Percentiles rank a stretch among this genome's conserved stretches.
phyloP scores from a whole-genome alignment of 2,888 invertebrate species.

The Melinopterus prodromus region DNA sequence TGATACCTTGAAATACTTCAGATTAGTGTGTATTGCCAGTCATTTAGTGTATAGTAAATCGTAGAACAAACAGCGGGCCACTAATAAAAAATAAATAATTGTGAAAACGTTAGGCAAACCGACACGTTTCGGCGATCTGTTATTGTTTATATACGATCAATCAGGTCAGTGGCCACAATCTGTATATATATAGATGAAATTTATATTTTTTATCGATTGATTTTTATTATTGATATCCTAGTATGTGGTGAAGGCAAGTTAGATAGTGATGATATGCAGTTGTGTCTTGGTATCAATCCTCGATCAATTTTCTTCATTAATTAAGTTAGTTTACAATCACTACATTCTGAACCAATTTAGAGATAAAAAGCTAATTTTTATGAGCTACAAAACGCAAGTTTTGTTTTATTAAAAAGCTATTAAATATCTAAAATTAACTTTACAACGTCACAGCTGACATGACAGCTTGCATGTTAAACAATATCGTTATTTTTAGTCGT shows the following conservation, averaged over 20 bases:
- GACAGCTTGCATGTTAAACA: background rate
- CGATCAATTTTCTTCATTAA: no score
- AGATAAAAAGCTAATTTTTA: no score
- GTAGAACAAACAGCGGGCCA: background rate
- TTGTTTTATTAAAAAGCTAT: no score
- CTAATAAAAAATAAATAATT: background rate
- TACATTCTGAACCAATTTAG: no score
- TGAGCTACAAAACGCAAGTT: no score
- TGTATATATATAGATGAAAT: background rate
- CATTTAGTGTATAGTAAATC: background rate
- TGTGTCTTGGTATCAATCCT: no score
- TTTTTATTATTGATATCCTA: background rate
- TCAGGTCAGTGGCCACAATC: background rate
- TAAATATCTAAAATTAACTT: no score
- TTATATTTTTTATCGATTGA: background rate
- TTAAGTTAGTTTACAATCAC: no score
- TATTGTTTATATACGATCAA: background rate
- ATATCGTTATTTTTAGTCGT: background rate
- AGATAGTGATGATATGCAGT: no score
- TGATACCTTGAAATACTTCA: conserved; percentile 13
- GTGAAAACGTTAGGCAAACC: background rate
- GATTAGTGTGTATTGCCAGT: conserved; percentile 6
- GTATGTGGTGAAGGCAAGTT: no score
- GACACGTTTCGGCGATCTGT: background rate
- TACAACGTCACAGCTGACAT: background rate